Evolutionary conservation across 2,113 vertebrate genomes (phyloP), one percentile per base, ranked within the genome.

Genomic region (Oenanthe oenanthe): DNA sequence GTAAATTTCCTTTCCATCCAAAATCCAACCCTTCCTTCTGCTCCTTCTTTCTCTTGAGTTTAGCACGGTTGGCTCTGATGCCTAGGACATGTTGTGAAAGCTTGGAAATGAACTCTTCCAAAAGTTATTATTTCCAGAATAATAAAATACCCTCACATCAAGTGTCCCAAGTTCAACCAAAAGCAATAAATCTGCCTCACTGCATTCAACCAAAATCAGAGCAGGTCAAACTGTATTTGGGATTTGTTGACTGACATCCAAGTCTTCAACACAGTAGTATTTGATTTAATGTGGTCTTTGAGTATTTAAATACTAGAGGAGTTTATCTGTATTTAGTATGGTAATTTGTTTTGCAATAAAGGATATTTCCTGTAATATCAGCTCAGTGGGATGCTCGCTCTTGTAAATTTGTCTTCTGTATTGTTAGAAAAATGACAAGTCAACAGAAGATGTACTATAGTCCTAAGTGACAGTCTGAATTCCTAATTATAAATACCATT

Each of bases 361-460:
- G 70, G 76, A 12, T 38, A 57, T 86, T 95, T 62, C 58, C 78
- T 92, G 15, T 58, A 89, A 25, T 84, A 94, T 60, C 32, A 4
- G 71, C 91, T 92, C 79, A 96, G 56, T 21, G 91, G 73, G 66
- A 94, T 45, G 47, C 66, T 94, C 89, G 42, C 60, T 94, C 91
- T 62, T 26, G 7, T 75, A 72, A 76, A 87, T 96, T 72, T 86
- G 56, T 89, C 80, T 96, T 91, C 34, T 0, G 0, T 36, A 71
- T 53, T 57, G 38, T 71, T 43, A 88, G 54, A 89, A 78, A 93
- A 77, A 94, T 91, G 89, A 79, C 92, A 97, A 73, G 86, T 83
- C 94, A 96, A 96, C 51, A 92, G 89, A 96, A 96, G 93, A 97
- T 70, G 28, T 24, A 95, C 3, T 61, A 47, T 24, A 91, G 50